Conservation (phyloP, 2,888 invertebrate species). For the Lepidonotus clava region DNA sequence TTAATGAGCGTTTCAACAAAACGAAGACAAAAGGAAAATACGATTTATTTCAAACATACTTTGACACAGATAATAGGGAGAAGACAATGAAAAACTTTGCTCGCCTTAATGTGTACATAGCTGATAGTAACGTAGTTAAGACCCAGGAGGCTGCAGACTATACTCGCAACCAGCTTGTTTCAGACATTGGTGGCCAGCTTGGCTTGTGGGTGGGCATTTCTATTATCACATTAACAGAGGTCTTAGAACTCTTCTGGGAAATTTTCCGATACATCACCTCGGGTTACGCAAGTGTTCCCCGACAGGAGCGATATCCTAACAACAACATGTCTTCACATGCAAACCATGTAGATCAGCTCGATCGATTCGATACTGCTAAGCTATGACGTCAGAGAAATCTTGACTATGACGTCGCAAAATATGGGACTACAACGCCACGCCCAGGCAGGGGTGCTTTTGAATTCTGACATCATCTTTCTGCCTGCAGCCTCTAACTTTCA, state of each 20-base stretch:
- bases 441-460: not conserved
- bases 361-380: constrained; percentile 26
- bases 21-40: constrained; percentile 54
- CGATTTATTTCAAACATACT: constrained; percentile 58
- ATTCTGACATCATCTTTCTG: too few species aligned
- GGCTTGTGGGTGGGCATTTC: constrained; percentile 66
- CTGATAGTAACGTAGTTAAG: constrained; percentile 66
- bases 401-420: not conserved
- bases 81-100: constrained; percentile 64
- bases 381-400: not conserved
- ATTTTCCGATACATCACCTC: constrained; percentile 43
- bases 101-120: constrained; percentile 65
- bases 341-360: constrained; percentile 15
- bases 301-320: constrained; percentile 38
- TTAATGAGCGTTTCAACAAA: constrained; percentile 61
- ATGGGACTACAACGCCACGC: not conserved
- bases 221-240: constrained; percentile 64
- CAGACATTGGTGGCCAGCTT: constrained; percentile 65
- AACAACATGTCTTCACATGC: not conserved
- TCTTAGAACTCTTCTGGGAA: constrained; percentile 61
- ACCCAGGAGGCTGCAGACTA: constrained; percentile 65
- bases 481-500: too few species aligned
- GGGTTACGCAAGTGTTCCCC: constrained; percentile 14
- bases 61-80: constrained; percentile 57
- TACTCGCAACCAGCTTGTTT: constrained; percentile 61